Percentiles rank a stretch among this genome's conserved stretches.
phyloP scores from a whole-genome alignment of 2,113 vertebrate genomes.

The Daboia siamensis region DNA sequence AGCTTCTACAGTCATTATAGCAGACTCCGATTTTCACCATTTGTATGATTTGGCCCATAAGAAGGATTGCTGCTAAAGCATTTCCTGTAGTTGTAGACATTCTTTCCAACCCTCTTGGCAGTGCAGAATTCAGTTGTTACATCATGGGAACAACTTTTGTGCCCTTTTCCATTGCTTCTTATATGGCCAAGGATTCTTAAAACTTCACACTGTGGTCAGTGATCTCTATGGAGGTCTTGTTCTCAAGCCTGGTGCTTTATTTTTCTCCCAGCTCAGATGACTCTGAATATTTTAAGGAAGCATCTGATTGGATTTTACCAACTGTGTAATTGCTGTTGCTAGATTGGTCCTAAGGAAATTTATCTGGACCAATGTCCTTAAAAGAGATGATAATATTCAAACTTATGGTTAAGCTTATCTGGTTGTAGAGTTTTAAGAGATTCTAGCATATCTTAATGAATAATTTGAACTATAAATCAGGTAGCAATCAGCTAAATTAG shows the following conservation, averaged over 20 bases:
- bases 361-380: conserved; percentile 33
- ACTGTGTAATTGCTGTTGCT: conserved; percentile 15
- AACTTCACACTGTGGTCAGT: conserved; percentile 32
- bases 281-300: not conserved
- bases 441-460: not conserved
- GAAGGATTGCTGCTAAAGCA: conserved; percentile 37
- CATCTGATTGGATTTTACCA: conserved; percentile 23
- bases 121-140: conserved; percentile 32
- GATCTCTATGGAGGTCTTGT: conserved; percentile 9
- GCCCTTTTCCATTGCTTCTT: conserved; percentile 35
- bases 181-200: conserved; percentile 26
- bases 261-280: conserved; percentile 11
- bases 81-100: conserved; percentile 39
- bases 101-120: conserved; percentile 52
- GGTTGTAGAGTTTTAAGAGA: conserved; percentile 2
- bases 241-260: not conserved
- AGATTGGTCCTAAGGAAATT: conserved; percentile 18
- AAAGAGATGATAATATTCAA: conserved; percentile 11
- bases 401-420: conserved; percentile 12
- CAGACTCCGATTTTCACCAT: not conserved
- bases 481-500: not conserved
- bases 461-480: not conserved
- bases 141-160: conserved; percentile 42
- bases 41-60: conserved; percentile 36
- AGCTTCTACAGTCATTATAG: not conserved